Conservation (phyloP, 2,113 vertebrate species). For the Melanerpes formicivorus region DNA sequence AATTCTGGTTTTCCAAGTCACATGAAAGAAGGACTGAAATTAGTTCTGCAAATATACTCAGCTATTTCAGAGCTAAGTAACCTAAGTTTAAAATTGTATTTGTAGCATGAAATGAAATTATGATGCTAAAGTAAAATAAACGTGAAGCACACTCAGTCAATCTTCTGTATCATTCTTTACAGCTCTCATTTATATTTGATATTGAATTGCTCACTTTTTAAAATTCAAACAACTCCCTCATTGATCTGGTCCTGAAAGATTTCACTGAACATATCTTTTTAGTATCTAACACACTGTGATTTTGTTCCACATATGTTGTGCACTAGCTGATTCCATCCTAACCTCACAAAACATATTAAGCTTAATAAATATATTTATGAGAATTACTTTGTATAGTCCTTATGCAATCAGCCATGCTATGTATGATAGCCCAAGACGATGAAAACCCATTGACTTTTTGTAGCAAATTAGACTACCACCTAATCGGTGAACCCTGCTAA, state of each 20-base stretch:
- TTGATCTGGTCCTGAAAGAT: conserved; percentile 53
- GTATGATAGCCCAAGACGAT: conserved; percentile 88
- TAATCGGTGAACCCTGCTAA: conserved; percentile 94
- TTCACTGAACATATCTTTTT: conserved; percentile 65
- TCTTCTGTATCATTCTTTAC: conserved; percentile 52
- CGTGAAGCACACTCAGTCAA: conserved; percentile 4
- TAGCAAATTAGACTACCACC: conserved; percentile 92
- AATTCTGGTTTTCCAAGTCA: background rate
- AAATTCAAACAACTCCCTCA: conserved; percentile 59
- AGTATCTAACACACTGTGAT: conserved; percentile 68
- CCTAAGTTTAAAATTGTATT: conserved; percentile 16
- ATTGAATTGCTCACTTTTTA: conserved; percentile 59
- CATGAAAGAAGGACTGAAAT: background rate
- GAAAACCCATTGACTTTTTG: conserved; percentile 91
- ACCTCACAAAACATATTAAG: conserved; percentile 87
- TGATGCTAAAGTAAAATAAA: conserved; percentile 66
- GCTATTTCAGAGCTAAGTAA: background rate
- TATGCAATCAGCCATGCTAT: conserved; percentile 91
- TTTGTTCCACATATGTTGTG: conserved; percentile 73
- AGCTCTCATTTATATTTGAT: conserved; percentile 58
- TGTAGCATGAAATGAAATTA: conserved; percentile 58
- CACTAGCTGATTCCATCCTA: conserved; percentile 75
- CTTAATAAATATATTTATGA: conserved; percentile 96
- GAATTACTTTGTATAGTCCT: conserved; percentile 90
- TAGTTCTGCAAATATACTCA: background rate